A percentile compares a stretch with the other conserved stretches of the same genome.
Conservation (phyloP, 2,888 invertebrate species). For the Conops quadrifasciatus region DNA sequence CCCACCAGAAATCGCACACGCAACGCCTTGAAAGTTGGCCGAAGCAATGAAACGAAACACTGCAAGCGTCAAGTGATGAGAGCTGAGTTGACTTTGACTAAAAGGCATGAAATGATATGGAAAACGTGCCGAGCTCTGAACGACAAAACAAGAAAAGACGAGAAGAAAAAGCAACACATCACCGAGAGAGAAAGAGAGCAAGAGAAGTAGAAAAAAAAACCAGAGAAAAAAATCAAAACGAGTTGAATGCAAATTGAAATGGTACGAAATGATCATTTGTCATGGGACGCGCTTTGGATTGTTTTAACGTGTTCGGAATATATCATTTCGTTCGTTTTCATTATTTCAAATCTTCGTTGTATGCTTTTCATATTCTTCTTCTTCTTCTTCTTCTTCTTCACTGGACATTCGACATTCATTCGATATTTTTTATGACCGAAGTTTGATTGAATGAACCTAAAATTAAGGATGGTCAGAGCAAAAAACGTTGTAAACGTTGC, state of each 20-base stretch:
- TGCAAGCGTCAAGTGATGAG: neutral
- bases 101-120: neutral
- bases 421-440: too few relatives aligned
- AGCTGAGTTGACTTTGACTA: neutral
- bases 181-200: neutral
- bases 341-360: neutral
- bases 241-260: neutral
- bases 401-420: slow-evolving; percentile 2
- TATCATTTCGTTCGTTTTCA: neutral
- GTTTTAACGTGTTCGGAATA: neutral
- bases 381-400: neutral
- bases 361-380: neutral
- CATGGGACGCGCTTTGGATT: neutral
- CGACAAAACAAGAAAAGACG: neutral
- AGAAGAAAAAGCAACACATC: neutral
- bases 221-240: neutral
- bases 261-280: neutral
- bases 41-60: neutral
- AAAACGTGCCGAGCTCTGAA: neutral
- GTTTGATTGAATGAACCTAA: too few relatives aligned
- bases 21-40: neutral
- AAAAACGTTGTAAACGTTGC: too few relatives aligned
- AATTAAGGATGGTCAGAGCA: too few relatives aligned
- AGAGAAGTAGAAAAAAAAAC: neutral
- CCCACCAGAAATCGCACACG: neutral